A percentile compares a stretch with the other conserved stretches of the same genome.
Conservation (phyloP, 2,888 invertebrate genomes). For the Eupithecia inturbata region DNA sequence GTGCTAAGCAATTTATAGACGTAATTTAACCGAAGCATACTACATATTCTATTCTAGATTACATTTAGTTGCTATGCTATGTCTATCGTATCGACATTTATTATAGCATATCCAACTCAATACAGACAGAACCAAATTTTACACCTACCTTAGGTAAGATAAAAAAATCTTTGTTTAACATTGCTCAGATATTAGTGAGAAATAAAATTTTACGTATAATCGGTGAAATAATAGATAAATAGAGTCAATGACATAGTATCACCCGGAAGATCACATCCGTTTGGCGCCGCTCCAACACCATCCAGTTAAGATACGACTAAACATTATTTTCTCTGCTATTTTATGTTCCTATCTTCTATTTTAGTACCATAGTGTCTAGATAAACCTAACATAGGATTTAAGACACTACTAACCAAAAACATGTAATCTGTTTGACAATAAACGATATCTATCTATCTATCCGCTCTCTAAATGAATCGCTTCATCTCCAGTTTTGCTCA, state of each 20-base stretch:
- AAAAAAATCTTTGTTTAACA: background rate
- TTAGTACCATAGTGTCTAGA: too few relatives aligned
- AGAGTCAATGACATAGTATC: constrained; percentile 66
- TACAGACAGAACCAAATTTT: background rate
- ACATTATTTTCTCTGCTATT: constrained; percentile 59
- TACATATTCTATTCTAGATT: background rate
- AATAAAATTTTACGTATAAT: background rate
- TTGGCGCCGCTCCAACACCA: constrained; percentile 70
- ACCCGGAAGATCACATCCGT: constrained; percentile 79
- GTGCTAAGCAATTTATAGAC: constrained; percentile 35
- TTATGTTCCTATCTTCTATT: constrained; percentile 51
- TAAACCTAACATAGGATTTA: too few relatives aligned
- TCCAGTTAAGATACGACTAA: constrained; percentile 56
- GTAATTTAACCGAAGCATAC: background rate
- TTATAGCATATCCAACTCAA: background rate
- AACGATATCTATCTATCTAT: too few relatives aligned
- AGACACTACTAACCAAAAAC: too few relatives aligned
- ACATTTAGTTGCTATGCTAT: background rate
- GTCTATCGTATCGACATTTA: background rate
- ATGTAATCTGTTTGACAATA: too few relatives aligned
- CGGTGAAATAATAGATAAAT: constrained; percentile 3
- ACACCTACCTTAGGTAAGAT: background rate
- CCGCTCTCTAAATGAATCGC: constrained; percentile 16
- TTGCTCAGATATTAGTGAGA: background rate
- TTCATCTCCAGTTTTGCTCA: background rate